These are phyloP conservation scores for Montipora sp. DNA, from an alignment of 64 coral and sea anemone genomes.

Conservation along the genomic window DNA sequence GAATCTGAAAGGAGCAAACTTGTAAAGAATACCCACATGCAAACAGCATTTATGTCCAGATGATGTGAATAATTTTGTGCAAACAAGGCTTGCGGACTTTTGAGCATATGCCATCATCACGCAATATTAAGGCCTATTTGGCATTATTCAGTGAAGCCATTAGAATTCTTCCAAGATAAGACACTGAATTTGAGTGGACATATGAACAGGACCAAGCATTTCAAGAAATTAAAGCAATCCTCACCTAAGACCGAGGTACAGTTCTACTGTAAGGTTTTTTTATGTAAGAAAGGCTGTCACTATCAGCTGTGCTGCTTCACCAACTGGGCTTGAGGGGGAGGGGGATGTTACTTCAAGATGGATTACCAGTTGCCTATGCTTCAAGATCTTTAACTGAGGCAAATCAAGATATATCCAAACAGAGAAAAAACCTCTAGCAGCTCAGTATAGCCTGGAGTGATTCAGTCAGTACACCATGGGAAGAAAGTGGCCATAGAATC, in stretches of 20 bases:
- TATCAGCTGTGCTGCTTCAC: slow-evolving; percentile 47
- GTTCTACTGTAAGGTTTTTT: not conserved
- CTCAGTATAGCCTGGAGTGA: not conserved
- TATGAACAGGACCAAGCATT: slow-evolving; percentile 67
- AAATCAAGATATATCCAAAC: slow-evolving; percentile 38
- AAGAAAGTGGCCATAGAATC: slow-evolving; percentile 28
- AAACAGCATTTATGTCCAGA: no score
- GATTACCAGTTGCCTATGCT: slow-evolving; percentile 51
- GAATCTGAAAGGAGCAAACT: no score
- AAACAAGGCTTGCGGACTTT: no score
- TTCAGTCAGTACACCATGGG: slow-evolving; percentile 45
- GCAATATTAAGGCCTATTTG: no score
- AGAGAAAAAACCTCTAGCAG: slow-evolving; percentile 41
- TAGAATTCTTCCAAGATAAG: not conserved
- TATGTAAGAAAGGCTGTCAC: slow-evolving; percentile 35
- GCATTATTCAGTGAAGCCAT: not conserved
- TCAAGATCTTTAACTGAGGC: slow-evolving; percentile 51
- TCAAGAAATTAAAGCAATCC: slow-evolving; percentile 50
- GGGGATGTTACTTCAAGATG: slow-evolving; percentile 49
- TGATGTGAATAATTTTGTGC: no score
- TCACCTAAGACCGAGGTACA: slow-evolving; percentile 3
- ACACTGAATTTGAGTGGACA: slow-evolving; percentile 51
- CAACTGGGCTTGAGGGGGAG: not conserved
- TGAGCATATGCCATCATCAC: no score
- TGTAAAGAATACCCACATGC: no score